Evolutionary conservation across 2,797 vertebrate genomes (phyloP), one percentile per base, ranked within the genome.

Genomic region (Balearica regulorum): DNA sequence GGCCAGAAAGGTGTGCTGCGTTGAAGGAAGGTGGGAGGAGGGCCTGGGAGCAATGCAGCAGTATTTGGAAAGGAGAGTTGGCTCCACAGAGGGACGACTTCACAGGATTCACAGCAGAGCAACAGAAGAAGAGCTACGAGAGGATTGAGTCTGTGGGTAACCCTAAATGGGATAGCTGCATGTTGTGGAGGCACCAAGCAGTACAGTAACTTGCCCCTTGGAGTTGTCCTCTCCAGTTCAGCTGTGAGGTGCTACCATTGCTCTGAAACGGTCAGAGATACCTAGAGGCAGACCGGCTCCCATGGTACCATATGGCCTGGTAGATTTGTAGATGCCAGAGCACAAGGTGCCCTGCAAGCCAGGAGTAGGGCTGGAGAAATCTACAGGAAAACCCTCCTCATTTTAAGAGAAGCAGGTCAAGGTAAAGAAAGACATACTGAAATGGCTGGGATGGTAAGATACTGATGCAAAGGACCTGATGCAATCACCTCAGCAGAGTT

Each of bases 391-490:
- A 44, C 33, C 13, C 20, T n/a, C 4, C 6, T 81, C 10, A 5
- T 41, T 81, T 49, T 75, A n/a, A 72, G 68, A 89, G 35, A 58
- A 73, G 57, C 35, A n/a, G 68, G 76, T 80, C 87, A 87, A 3
- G n/a, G 51, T 24, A 78, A 53, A 93, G 71, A 83, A 82, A 65
- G 57, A 85, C 2, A 0, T 19, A 78, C 29, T 72, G 76, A 87
- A 93, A 72, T 48, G 66, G 31, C 80, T 88, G 58, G 77, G 75
- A 55, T 55, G 28, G 54, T 54, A 41, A 92, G 65, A 66, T 77
- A n/a, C 78, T 83, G 86, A 71, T 91, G 72, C 84, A 77, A 80
- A 95, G 77, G 49, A 33, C 49, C 71, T 93, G 95, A 95, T 54
- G 90, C 89, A 97, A 95, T 78, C 82, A 37, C 44, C 29, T 71